Evolutionary conservation across 2,797 vertebrate species (phyloP).

Genomic region (Percopsis omiscomaycus): DNA sequence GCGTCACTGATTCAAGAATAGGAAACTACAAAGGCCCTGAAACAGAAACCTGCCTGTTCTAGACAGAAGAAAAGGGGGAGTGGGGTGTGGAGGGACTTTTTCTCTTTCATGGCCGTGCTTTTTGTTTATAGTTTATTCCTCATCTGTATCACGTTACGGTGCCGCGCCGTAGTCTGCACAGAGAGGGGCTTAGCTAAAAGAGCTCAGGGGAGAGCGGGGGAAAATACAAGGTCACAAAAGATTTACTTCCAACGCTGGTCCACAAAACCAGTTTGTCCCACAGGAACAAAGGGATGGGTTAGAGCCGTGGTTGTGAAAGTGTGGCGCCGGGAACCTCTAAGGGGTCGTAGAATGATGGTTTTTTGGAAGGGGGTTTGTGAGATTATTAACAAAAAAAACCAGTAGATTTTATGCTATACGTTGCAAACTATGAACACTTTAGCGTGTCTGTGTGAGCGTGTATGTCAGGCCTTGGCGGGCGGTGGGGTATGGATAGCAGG

Average conservation of each 20-base stretch:
- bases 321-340: not conserved
- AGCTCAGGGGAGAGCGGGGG: slow-evolving; percentile 34
- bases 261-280: slow-evolving; percentile 70
- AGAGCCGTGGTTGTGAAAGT: no score
- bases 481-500: slow-evolving; percentile 65
- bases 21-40: slow-evolving; percentile 42
- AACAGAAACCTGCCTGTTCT: slow-evolving; percentile 54
- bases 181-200: slow-evolving; percentile 51
- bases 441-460: no score
- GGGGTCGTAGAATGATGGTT: slow-evolving; percentile 28
- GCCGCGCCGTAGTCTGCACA: slow-evolving; percentile 44
- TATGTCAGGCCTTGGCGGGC: not conserved
- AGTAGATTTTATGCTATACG: no score
- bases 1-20: slow-evolving; percentile 30
- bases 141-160: slow-evolving; percentile 71
- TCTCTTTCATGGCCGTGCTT: slow-evolving; percentile 54
- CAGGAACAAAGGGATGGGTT: slow-evolving; percentile 62
- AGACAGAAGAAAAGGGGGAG: slow-evolving; percentile 36
- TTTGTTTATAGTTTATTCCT: slow-evolving; percentile 68
- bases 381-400: no score
- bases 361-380: not conserved
- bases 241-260: slow-evolving; percentile 73
- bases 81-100: slow-evolving; percentile 18
- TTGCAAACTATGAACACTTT: no score
- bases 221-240: slow-evolving; percentile 70